Percentiles rank a stretch among this genome's conserved stretches.
Evolutionary conservation across 2,888 invertebrate species (phyloP).

Genomic region (Malthinus flaveolus): DNA sequence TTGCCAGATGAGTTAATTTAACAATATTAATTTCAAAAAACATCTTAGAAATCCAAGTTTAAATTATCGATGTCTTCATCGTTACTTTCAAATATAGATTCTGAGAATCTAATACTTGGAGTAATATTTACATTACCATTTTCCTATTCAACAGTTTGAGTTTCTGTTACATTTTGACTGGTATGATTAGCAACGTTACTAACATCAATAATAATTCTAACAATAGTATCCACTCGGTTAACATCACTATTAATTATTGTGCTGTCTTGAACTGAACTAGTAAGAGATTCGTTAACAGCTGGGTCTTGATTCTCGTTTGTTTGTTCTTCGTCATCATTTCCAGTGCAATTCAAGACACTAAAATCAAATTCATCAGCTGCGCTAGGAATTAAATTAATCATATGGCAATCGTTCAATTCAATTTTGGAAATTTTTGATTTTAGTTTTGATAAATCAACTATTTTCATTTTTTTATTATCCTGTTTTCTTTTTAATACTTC

Average conservation of each 20-base stretch:
- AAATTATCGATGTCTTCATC: constrained; percentile 59
- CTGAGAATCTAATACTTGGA: background rate
- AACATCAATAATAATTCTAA: background rate
- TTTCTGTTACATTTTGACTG: background rate
- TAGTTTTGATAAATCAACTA: background rate
- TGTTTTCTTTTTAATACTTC: background rate
- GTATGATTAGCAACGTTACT: background rate
- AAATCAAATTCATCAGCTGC: constrained; percentile 38
- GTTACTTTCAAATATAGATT: constrained; percentile 56
- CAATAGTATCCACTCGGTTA: background rate
- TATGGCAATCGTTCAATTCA: constrained; percentile 34
- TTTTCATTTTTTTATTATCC: background rate
- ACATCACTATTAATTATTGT: background rate
- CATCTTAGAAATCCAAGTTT: constrained; percentile 49
- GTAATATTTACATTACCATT: background rate
- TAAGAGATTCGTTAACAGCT: too few relatives aligned
- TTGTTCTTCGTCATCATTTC: background rate
- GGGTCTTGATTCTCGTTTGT: background rate
- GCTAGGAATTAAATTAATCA: constrained; percentile 40
- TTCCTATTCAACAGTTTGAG: too few relatives aligned
- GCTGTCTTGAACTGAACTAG: too few relatives aligned
- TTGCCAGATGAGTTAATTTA: too few relatives aligned
- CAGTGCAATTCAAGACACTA: constrained; percentile 5
- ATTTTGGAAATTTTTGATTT: constrained; percentile 34
- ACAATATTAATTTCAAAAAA: background rate